These are phyloP conservation scores for Protomyctophum bolini DNA, from an alignment of 2,113 vertebrate genomes.

Conservation along the genomic window DNA sequence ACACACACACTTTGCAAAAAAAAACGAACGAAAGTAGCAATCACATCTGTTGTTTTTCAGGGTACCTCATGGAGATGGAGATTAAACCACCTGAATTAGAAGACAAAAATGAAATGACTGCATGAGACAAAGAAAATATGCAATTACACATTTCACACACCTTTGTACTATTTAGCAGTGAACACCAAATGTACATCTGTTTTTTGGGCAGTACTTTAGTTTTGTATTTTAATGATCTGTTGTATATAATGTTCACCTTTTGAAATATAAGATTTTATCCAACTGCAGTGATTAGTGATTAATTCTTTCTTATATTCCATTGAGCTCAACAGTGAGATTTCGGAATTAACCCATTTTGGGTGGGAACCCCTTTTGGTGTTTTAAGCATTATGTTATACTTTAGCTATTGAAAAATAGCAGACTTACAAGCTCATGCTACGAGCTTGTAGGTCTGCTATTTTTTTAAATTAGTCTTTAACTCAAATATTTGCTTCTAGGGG, in stretches of 20 bases:
- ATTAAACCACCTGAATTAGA: conserved; percentile 78
- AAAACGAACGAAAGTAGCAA: background rate
- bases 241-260: conserved; percentile 23
- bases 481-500: too few relatives aligned
- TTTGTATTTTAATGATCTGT: conserved; percentile 35
- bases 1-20: background rate
- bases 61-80: conserved; percentile 85
- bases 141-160: conserved; percentile 40
- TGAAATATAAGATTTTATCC: conserved; percentile 48
- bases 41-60: conserved; percentile 54
- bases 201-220: conserved; percentile 2
- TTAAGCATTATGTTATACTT: too few relatives aligned
- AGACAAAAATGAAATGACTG: conserved; percentile 75
- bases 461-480: too few relatives aligned
- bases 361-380: too few relatives aligned
- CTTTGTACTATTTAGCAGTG: conserved; percentile 25
- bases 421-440: too few relatives aligned
- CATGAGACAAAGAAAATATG: conserved; percentile 51
- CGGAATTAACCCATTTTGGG: background rate
- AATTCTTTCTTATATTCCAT: background rate
- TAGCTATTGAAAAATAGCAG: too few relatives aligned
- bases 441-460: too few relatives aligned
- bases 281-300: background rate
- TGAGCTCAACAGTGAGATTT: background rate
- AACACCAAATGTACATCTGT: conserved; percentile 17